Evolutionary conservation across 1,140 invertebrate species (phyloP).

Genomic region (Gonatopus flavifemur): DNA sequence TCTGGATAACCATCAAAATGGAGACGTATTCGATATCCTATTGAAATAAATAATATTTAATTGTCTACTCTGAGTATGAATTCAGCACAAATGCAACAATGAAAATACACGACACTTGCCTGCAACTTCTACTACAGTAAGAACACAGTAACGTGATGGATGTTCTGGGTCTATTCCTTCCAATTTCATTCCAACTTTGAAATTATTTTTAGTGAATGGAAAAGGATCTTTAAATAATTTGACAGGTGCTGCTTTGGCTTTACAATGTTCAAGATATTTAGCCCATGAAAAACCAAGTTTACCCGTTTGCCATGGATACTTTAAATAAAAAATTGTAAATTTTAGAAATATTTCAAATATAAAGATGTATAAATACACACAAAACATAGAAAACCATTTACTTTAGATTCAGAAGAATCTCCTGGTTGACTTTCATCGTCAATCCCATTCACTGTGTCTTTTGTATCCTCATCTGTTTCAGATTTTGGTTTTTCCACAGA

Average conservation of each 20-base stretch:
- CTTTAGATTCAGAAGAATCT: constrained; percentile 42
- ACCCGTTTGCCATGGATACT: constrained; percentile 68
- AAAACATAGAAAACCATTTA: constrained; percentile 7
- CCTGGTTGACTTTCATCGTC: constrained; percentile 46
- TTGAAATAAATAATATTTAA: constrained; percentile 15
- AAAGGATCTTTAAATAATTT: constrained; percentile 80
- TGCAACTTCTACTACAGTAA: constrained; percentile 81
- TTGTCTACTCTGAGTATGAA: neutral
- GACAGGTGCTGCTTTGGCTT: constrained; percentile 72
- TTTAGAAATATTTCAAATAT: constrained; percentile 9
- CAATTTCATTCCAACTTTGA: constrained; percentile 85
- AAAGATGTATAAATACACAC: neutral
- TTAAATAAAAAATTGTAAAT: constrained; percentile 14
- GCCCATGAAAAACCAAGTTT: constrained; percentile 76
- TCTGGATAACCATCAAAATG: constrained; percentile 92
- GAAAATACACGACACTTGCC: too few relatives aligned
- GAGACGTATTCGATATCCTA: constrained; percentile 79
- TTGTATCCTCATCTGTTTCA: constrained; percentile 52
- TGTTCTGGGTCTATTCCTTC: constrained; percentile 93
- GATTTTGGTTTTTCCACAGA: constrained; percentile 38
- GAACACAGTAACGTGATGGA: constrained; percentile 85
- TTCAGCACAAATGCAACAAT: too few relatives aligned
- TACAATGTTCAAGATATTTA: constrained; percentile 71
- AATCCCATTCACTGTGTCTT: constrained; percentile 41
- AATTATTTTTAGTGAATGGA: constrained; percentile 70